Evolutionary conservation across 2,797 vertebrate genomes (phyloP).

Genomic region (Sebastiscus tertius): DNA sequence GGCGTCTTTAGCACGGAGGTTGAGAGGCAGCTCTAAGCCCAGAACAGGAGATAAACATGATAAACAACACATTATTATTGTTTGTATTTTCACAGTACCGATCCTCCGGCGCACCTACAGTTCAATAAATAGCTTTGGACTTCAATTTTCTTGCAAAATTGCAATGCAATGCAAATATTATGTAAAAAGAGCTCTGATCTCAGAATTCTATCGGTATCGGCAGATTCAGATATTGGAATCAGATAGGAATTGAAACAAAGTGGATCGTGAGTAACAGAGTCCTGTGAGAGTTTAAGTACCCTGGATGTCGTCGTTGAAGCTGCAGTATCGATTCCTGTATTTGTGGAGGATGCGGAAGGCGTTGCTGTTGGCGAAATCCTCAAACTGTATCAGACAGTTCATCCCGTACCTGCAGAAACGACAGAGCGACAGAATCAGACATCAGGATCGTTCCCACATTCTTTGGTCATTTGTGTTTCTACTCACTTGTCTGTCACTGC

Average conservation of each 20-base stretch:
- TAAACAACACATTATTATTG: too few species aligned
- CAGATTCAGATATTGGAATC: too few species aligned
- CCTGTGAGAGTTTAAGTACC: constrained; percentile 74
- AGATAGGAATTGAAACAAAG: too few species aligned
- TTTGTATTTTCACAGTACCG: too few species aligned
- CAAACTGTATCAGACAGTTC: constrained; percentile 97
- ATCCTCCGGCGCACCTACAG: too few species aligned
- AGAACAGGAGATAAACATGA: too few species aligned
- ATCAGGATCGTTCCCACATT: neutral
- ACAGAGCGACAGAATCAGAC: neutral
- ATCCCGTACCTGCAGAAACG: constrained; percentile 89
- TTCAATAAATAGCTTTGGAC: too few species aligned
- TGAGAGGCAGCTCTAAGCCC: too few species aligned
- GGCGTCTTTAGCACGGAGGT: rapidly evolving
- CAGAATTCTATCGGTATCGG: too few species aligned
- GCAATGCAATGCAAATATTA: too few species aligned
- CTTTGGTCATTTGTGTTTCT: neutral
- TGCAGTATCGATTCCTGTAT: constrained; percentile 93
- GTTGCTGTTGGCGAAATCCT: constrained; percentile 97
- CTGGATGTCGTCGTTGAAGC: constrained; percentile 99
- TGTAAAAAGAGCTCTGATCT: too few species aligned
- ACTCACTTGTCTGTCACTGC: constrained; percentile 95
- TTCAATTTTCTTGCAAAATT: too few species aligned
- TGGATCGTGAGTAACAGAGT: neutral
- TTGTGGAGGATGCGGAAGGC: constrained; percentile 97